These are phyloP conservation scores for Ammodytes marinus DNA, from an alignment of 2,113 vertebrate species.

Conservation along the genomic window DNA sequence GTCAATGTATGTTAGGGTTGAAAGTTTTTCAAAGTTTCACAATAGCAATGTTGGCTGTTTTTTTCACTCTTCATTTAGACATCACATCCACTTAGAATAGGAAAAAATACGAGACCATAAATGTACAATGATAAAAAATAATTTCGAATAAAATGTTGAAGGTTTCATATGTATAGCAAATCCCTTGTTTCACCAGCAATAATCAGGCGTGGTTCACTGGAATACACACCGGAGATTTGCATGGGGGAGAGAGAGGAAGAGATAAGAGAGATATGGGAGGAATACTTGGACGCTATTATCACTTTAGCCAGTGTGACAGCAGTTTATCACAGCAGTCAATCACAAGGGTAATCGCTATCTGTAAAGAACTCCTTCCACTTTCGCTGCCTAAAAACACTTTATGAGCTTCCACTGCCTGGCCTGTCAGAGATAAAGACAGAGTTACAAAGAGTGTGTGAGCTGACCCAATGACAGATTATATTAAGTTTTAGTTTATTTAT, in stretches of 20 bases:
- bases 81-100: not conserved
- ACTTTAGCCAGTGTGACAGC: constrained; percentile 42
- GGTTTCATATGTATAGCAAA: not conserved
- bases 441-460: constrained; percentile 6
- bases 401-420: constrained; percentile 28
- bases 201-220: not conserved
- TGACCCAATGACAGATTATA: not conserved
- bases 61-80: constrained; percentile 19
- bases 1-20: constrained; percentile 31
- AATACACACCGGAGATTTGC: constrained; percentile 42
- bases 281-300: constrained; percentile 55
- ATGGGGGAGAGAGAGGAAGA: not conserved
- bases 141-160: not conserved
- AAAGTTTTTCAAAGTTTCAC: constrained; percentile 44
- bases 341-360: constrained; percentile 54
- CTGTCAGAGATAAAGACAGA: constrained; percentile 32
- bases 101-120: no score
- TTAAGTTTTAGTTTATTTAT: constrained; percentile 4
- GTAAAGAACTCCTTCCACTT: constrained; percentile 54
- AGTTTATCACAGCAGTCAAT: constrained; percentile 69
- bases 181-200: not conserved
- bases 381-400: constrained; percentile 48
- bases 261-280: constrained; percentile 44
- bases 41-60: constrained; percentile 17
- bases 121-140: not conserved